Evolutionary conservation across 1,140 invertebrate species (phyloP).

Genomic region (Ctenoplectra terminalis): DNA sequence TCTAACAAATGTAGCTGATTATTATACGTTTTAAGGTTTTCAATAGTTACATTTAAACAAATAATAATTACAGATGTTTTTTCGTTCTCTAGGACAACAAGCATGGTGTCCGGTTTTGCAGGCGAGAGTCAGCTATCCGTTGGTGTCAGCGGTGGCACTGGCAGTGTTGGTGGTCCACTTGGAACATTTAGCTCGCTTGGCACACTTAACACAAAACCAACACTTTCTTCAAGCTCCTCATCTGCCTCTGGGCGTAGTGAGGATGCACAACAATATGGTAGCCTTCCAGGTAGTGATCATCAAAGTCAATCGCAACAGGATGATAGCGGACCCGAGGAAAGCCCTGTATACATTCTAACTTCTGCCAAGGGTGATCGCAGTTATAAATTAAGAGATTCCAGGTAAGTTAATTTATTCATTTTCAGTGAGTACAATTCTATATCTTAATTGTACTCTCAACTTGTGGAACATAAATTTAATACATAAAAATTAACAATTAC

Average conservation of each 20-base stretch:
- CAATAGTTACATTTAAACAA: slow-evolving; percentile 70
- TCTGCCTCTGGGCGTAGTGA: slow-evolving; percentile 81
- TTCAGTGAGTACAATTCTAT: not conserved
- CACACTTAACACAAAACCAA: slow-evolving; percentile 65
- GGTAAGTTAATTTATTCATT: slow-evolving; percentile 64
- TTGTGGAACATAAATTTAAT: not conserved
- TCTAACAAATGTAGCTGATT: no score
- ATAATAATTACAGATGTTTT: slow-evolving; percentile 80
- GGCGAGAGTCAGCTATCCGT: slow-evolving; percentile 71
- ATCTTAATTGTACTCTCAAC: not conserved
- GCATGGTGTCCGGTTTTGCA: slow-evolving; percentile 77
- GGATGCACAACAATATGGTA: slow-evolving; percentile 78
- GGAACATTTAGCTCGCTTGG: slow-evolving; percentile 49
- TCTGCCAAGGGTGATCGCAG: slow-evolving; percentile 81
- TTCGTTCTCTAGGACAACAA: slow-evolving; percentile 79
- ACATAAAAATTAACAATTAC: not conserved
- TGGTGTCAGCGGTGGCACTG: slow-evolving; percentile 48
- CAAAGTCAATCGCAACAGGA: slow-evolving; percentile 80
- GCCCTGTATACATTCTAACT: slow-evolving; percentile 81
- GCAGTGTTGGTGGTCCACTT: slow-evolving; percentile 35
- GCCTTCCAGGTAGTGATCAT: slow-evolving; percentile 78
- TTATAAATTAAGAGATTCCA: slow-evolving; percentile 81
- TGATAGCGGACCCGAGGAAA: slow-evolving; percentile 81
- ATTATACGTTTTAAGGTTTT: no score
- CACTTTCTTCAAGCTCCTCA: slow-evolving; percentile 80